Percentiles rank a stretch among this genome's conserved stretches.
Evolutionary conservation across 1,140 invertebrate species (phyloP).

Genomic region (Hyles vespertilio): DNA sequence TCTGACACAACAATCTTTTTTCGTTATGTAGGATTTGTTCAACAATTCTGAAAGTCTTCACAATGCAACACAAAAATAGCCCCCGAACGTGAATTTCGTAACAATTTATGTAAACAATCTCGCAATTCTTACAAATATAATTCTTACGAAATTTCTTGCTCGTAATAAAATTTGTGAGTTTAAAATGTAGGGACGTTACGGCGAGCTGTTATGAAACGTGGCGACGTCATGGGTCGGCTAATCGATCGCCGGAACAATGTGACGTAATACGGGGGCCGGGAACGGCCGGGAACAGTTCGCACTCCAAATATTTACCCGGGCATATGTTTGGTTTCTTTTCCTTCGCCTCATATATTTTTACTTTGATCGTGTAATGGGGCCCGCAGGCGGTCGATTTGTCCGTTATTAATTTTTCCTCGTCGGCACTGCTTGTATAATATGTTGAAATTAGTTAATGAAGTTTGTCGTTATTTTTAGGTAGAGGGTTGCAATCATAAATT

Average conservation of each 20-base stretch:
- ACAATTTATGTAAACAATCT: too few relatives aligned
- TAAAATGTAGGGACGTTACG: slow-evolving; percentile 34
- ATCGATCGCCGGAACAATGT: slow-evolving; percentile 70
- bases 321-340: slow-evolving; percentile 73
- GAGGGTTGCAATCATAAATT: too few relatives aligned
- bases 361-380: slow-evolving; percentile 60
- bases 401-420: slow-evolving; percentile 57
- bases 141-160: slow-evolving; percentile 14
- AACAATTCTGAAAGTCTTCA: too few relatives aligned
- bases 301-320: slow-evolving; percentile 64
- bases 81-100: too few relatives aligned
- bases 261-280: slow-evolving; percentile 53
- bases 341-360: slow-evolving; percentile 70
- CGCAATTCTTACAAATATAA: too few relatives aligned
- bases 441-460: neutral
- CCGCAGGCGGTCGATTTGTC: slow-evolving; percentile 57
- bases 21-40: too few relatives aligned
- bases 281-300: slow-evolving; percentile 27
- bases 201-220: slow-evolving; percentile 41
- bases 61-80: neutral
- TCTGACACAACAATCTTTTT: too few relatives aligned
- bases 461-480: slow-evolving; percentile 1
- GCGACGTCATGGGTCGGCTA: slow-evolving; percentile 58
- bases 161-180: slow-evolving; percentile 14
- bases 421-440: slow-evolving; percentile 2